A percentile compares a stretch with the other conserved stretches of the same genome.
phyloP scores from a whole-genome alignment of 2,113 vertebrate genomes.

The Baryphthengus martii region DNA sequence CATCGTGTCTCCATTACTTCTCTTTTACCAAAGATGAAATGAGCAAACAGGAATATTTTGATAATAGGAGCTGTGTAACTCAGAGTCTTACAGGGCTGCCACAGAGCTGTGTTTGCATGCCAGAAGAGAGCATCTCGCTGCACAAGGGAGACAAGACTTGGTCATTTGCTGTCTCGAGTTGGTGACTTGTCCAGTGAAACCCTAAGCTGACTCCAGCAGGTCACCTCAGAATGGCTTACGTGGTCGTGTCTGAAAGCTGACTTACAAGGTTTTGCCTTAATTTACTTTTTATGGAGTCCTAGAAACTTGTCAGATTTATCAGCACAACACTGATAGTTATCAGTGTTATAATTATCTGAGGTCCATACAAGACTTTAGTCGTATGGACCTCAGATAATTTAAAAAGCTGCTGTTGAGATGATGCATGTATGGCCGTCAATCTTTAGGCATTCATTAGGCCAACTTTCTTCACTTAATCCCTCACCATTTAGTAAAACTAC shows the following conservation, averaged over 20 bases:
- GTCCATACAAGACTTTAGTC: too few species aligned
- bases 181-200: neutral
- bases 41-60: neutral
- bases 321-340: neutral
- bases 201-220: neutral
- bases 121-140: neutral
- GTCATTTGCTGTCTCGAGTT: neutral
- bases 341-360: too few species aligned
- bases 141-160: neutral
- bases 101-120: neutral
- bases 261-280: neutral
- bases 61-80: neutral
- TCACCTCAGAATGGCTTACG: neutral
- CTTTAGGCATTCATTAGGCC: neutral
- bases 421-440: neutral
- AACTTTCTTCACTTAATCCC: neutral
- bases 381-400: neutral
- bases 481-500: neutral
- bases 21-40: neutral
- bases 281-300: neutral
- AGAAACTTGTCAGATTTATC: neutral
- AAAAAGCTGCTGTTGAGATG: neutral
- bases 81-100: fast-evolving
- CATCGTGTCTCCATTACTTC: neutral
- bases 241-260: neutral